These are phyloP conservation scores for Porphyrio hochstetteri DNA, from an alignment of 2,113 vertebrate species.

Conservation along the genomic window DNA sequence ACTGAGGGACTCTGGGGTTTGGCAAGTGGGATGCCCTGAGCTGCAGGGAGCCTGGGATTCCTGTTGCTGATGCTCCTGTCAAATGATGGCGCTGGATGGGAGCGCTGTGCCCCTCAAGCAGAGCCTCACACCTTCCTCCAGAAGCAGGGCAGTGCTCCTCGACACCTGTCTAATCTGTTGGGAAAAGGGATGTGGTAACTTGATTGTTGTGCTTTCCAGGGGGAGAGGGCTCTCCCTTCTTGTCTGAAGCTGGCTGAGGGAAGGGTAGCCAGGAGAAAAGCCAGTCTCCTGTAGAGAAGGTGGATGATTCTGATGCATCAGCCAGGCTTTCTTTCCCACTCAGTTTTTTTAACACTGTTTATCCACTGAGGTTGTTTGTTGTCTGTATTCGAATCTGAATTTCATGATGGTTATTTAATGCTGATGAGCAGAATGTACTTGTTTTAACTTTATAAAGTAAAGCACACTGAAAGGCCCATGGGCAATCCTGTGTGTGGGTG, in stretches of 20 bases:
- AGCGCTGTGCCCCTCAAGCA: too few relatives aligned
- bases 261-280: background rate
- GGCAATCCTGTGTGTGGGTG: fast-evolving
- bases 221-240: background rate
- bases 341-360: background rate
- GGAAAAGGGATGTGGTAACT: background rate
- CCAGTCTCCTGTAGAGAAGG: background rate
- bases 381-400: background rate
- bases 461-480: background rate
- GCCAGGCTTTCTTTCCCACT: background rate
- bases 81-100: too few relatives aligned
- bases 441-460: constrained; percentile 44
- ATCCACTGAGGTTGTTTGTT: background rate
- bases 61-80: too few relatives aligned
- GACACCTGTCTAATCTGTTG: background rate
- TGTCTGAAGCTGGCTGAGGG: background rate
- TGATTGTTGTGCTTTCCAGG: background rate
- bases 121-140: background rate
- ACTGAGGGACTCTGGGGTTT: background rate
- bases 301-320: background rate
- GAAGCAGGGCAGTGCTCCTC: too few relatives aligned
- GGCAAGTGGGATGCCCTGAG: background rate
- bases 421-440: constrained; percentile 19
- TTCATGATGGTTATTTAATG: constrained; percentile 28
- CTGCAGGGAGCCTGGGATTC: background rate